Conservation (phyloP, 2,113 vertebrate species). For the Epinephelus fuscoguttatus region DNA sequence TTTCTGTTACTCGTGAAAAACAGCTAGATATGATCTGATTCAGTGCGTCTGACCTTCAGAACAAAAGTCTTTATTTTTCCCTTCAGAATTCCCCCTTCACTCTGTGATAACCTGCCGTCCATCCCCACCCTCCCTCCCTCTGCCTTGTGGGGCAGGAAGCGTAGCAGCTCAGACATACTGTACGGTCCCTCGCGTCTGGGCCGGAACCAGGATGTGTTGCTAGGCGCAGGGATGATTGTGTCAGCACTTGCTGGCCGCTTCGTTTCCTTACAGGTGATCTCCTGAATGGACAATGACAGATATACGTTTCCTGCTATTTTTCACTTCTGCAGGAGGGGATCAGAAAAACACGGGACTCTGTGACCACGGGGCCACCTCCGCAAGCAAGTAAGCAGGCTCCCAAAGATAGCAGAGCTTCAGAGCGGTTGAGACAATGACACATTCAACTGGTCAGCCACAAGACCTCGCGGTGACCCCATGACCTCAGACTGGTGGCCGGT, state of each 20-base stretch:
- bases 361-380: constrained; percentile 67
- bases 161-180: constrained; percentile 78
- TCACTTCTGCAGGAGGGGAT: constrained; percentile 74
- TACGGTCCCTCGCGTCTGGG: constrained; percentile 83
- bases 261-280: constrained; percentile 89
- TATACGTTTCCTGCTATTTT: constrained; percentile 87
- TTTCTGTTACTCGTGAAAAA: constrained; percentile 6
- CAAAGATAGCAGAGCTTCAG: constrained; percentile 60
- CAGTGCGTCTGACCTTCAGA: constrained; percentile 11
- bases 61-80: constrained; percentile 61
- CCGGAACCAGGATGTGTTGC: constrained; percentile 87
- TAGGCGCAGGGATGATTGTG: constrained; percentile 85
- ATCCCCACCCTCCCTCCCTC: constrained; percentile 33
- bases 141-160: constrained; percentile 78
- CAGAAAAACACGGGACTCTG: constrained; percentile 76
- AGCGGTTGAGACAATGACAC: constrained; percentile 66
- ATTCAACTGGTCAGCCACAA: constrained; percentile 47
- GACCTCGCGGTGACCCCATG: constrained; percentile 63
- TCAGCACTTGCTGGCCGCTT: constrained; percentile 85
- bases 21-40: constrained; percentile 39
- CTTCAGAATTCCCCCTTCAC: constrained; percentile 73
- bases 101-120: constrained; percentile 72
- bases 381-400: constrained; percentile 47
- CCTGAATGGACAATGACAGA: constrained; percentile 87
- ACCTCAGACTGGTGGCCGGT: constrained; percentile 50